phyloP scores from a whole-genome alignment of 2,888 invertebrate species.

The Drosophila monieri region DNA sequence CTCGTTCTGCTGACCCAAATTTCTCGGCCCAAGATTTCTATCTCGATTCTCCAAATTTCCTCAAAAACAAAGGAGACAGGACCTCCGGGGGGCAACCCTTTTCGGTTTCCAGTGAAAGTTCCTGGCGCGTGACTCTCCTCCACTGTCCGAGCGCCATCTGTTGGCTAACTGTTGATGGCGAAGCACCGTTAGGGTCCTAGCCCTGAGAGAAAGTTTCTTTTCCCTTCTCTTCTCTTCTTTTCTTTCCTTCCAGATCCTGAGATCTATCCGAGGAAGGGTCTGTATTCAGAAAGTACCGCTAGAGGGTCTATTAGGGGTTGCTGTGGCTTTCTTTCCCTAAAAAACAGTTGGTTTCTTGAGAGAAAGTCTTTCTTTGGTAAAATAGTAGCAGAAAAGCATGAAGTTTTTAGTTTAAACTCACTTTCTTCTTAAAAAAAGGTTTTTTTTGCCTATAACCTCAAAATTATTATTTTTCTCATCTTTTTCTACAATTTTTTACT shows the following conservation, averaged over 20 bases:
- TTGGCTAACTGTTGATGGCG: conserved; percentile 7
- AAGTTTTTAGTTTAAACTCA: no score
- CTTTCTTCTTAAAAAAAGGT: no score
- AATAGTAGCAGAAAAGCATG: no score
- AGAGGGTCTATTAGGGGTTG: not conserved
- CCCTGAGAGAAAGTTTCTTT: not conserved
- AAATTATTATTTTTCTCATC: no score
- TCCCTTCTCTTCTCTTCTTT: no score
- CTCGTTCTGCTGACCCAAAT: conserved; percentile 44
- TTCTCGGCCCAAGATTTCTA: conserved; percentile 64
- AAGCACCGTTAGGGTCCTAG: conserved; percentile 15
- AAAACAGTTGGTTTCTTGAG: no score
- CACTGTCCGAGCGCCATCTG: no score
- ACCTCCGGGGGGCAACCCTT: conserved; percentile 15
- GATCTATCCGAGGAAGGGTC: conserved; percentile 3
- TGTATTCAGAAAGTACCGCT: not conserved
- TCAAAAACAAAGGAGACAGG: conserved; percentile 1
- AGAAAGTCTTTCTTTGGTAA: no score
- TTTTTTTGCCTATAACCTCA: no score
- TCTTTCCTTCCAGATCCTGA: no score
- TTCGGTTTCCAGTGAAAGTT: conserved; percentile 18
- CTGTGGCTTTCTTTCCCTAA: no score
- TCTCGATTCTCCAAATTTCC: conserved; percentile 29
- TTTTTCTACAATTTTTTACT: no score
- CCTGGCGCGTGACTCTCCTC: conserved; percentile 17